A percentile compares a stretch with the other conserved stretches of the same genome.
These are phyloP conservation scores for Phocoena phocoena DNA, from an alignment of 2,113 vertebrate genomes.

Conservation along the genomic window DNA sequence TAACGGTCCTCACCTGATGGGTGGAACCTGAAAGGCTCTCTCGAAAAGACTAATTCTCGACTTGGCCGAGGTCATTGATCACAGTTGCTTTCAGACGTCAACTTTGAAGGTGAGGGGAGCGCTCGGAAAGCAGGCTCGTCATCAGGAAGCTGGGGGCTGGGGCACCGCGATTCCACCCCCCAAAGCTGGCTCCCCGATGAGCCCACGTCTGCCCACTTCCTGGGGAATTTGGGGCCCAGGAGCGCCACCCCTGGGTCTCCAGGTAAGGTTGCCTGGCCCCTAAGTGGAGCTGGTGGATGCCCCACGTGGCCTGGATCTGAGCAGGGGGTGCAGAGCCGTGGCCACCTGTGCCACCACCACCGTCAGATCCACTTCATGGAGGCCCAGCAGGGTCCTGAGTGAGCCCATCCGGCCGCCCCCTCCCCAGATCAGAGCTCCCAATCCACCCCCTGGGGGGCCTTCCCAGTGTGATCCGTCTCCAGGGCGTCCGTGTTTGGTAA, in stretches of 20 bases:
- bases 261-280: accelerated
- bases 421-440: neutral
- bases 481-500: accelerated
- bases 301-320: neutral
- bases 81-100: slow-evolving; percentile 33
- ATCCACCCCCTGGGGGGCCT: accelerated
- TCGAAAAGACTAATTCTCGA: slow-evolving; percentile 48
- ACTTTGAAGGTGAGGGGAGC: neutral
- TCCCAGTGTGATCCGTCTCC: neutral
- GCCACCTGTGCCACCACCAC: accelerated
- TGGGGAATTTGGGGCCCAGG: accelerated
- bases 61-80: slow-evolving; percentile 39
- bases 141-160: accelerated
- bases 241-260: accelerated
- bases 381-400: accelerated
- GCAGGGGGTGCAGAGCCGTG: accelerated
- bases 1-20: slow-evolving; percentile 58
- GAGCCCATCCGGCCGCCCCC: accelerated
- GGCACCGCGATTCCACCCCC: accelerated
- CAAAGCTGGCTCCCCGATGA: neutral
- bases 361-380: neutral
- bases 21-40: slow-evolving; percentile 61
- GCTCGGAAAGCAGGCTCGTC: accelerated
- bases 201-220: neutral
- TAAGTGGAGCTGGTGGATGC: accelerated